Evolutionary conservation across 2,888 invertebrate genomes (phyloP).

Genomic region (Galerucella calmariensis): DNA sequence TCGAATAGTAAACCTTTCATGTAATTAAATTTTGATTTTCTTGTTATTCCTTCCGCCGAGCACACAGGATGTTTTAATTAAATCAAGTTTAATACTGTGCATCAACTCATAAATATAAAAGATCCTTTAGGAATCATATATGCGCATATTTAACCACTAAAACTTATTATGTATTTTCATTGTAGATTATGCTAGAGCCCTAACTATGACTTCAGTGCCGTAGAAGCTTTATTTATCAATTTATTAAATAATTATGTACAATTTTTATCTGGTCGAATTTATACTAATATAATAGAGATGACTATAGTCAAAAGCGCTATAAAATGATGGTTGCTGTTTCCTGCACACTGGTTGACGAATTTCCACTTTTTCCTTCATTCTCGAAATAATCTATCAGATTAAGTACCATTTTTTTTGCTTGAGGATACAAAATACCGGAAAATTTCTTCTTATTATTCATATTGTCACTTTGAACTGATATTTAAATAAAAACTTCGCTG

Average conservation of each 20-base stretch:
- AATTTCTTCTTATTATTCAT: no score
- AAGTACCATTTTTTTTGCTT: no score
- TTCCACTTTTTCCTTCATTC: no score
- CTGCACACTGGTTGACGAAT: no score
- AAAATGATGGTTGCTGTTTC: no score
- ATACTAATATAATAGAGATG: no score
- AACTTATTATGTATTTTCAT: constrained; percentile 29
- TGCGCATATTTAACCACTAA: constrained; percentile 22
- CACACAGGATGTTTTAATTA: constrained; percentile 2
- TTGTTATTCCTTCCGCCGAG: background rate
- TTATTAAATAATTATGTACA: background rate
- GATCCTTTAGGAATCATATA: constrained; percentile 14
- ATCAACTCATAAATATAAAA: constrained; percentile 12
- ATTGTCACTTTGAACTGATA: no score
- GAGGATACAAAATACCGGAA: no score
- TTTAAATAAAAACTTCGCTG: no score
- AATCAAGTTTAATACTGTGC: constrained; percentile 3
- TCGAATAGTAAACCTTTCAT: background rate
- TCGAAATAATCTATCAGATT: no score
- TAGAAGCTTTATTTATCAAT: background rate
- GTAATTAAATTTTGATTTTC: background rate
- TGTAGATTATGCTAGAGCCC: constrained; percentile 19
- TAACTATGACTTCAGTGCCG: constrained; percentile 4
- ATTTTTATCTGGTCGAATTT: background rate
- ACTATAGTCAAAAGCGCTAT: no score